phyloP scores from a whole-genome alignment of 1,140 invertebrate species.

The Caenorhabditis remanei region DNA sequence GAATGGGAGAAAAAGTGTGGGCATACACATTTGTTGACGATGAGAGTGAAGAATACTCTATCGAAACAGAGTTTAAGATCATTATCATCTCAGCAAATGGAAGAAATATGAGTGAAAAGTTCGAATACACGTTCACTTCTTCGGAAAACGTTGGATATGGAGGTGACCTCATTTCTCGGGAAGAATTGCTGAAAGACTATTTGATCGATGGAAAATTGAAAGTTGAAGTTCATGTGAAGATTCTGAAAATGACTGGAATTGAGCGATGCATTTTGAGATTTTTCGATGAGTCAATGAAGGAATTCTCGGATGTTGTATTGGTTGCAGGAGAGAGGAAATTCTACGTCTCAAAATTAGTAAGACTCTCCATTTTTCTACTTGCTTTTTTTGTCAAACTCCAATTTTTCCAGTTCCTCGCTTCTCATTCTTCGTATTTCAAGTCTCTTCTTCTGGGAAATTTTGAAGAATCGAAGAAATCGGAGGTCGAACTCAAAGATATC shows the following conservation, averaged over 20 bases:
- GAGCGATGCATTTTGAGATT: neutral
- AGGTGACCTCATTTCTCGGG: neutral
- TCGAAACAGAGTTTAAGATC: too few species aligned
- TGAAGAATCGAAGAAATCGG: neutral
- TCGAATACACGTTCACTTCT: too few species aligned
- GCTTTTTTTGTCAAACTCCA: neutral
- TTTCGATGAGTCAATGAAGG: neutral
- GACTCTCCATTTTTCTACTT: neutral
- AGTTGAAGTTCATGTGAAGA: neutral
- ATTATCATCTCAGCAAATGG: too few species aligned
- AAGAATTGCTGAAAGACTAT: neutral
- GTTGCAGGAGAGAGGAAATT: neutral
- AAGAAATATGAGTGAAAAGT: too few species aligned
- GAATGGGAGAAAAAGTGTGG: too few species aligned
- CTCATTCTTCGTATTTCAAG: neutral
- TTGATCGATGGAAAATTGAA: neutral
- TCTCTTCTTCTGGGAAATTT: neutral
- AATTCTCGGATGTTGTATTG: neutral
- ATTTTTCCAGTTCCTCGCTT: neutral
- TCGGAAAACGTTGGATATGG: too few species aligned
- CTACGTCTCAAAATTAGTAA: neutral
- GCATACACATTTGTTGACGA: too few species aligned
- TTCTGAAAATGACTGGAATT: slow-evolving; percentile 2
- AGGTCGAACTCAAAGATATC: neutral
- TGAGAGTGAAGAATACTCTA: too few species aligned